Percentiles rank a stretch among this genome's conserved stretches.
phyloP scores from a whole-genome alignment of 1,140 invertebrate genomes.

The Drosophila parabipectinata region DNA sequence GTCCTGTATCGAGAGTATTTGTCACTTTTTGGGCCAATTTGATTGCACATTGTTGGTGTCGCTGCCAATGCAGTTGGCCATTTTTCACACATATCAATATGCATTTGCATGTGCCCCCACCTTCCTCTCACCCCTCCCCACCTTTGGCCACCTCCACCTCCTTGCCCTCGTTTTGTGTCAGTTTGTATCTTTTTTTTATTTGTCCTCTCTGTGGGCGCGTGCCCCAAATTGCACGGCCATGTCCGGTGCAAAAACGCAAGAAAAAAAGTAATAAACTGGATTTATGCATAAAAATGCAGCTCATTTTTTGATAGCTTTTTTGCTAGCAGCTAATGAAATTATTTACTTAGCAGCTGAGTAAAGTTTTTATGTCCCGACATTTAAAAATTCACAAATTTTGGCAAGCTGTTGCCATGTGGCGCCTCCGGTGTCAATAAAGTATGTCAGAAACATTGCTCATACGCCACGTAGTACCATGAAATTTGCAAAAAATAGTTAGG shows the following conservation, averaged over 20 bases:
- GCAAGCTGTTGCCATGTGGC: conserved; percentile 18
- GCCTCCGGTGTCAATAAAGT: conserved; percentile 7
- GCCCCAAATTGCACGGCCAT: conserved; percentile 68
- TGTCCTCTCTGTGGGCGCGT: conserved; percentile 62
- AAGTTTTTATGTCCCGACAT: conserved; percentile 20
- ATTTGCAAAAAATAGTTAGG: conserved; percentile 24
- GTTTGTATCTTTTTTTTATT: no score
- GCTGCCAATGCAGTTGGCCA: conserved; percentile 72
- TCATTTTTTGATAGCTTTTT: conserved; percentile 17
- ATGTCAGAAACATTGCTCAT: conserved; percentile 39
- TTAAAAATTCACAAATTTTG: conserved; percentile 15
- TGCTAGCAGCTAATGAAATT: conserved; percentile 66
- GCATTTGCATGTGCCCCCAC: neutral
- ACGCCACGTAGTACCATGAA: conserved; percentile 48
- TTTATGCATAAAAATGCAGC: conserved; percentile 40
- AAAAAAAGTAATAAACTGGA: conserved; percentile 24
- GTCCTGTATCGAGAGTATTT: conserved; percentile 71
- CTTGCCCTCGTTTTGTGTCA: conserved; percentile 5
- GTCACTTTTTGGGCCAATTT: conserved; percentile 73
- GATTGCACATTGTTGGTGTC: conserved; percentile 52
- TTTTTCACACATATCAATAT: conserved; percentile 71
- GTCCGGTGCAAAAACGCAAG: conserved; percentile 58
- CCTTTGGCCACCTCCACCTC: neutral
- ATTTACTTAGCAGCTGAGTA: conserved; percentile 56
- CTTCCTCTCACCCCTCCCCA: neutral